phyloP scores from a whole-genome alignment of 2,113 vertebrate genomes.

The Solea senegalensis region DNA sequence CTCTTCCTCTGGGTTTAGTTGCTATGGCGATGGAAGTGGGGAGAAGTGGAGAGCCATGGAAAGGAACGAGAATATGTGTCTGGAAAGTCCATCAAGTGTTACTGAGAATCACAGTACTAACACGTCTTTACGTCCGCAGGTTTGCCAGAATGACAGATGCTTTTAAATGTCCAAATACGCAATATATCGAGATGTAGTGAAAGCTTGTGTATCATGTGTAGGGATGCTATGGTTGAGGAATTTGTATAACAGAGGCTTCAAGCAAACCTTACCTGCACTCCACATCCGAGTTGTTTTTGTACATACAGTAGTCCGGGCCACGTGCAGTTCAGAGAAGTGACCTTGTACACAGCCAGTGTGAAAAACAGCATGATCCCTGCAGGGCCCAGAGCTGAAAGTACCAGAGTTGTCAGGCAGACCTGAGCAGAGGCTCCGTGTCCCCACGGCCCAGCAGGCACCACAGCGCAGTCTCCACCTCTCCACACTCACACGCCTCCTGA shows the following conservation, averaged over 20 bases:
- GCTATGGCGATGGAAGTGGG: slow-evolving; percentile 76
- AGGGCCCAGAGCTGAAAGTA: slow-evolving; percentile 25
- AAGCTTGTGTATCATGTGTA: background rate
- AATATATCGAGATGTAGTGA: background rate
- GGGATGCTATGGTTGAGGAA: background rate
- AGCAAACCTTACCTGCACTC: slow-evolving; percentile 1
- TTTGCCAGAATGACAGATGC: slow-evolving; percentile 7
- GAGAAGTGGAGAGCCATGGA: slow-evolving; percentile 67
- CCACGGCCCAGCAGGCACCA: slow-evolving; percentile 42
- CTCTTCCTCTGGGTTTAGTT: slow-evolving; percentile 77
- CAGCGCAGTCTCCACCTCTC: slow-evolving; percentile 39
- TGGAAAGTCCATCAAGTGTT: slow-evolving; percentile 69
- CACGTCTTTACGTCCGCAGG: slow-evolving; percentile 30
- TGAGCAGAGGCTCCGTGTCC: slow-evolving; percentile 37
- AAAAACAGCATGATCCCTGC: slow-evolving; percentile 28
- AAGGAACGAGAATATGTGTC: slow-evolving; percentile 73
- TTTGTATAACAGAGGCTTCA: background rate
- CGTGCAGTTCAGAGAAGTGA: slow-evolving; percentile 15
- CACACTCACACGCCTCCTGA: slow-evolving; percentile 25
- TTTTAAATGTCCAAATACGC: background rate
- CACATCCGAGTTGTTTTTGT: background rate
- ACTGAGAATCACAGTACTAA: slow-evolving; percentile 40
- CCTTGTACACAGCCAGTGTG: slow-evolving; percentile 28
- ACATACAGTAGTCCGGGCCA: background rate
- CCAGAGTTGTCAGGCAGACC: slow-evolving; percentile 30